These are phyloP conservation scores for Potamilus streckersoni DNA, from an alignment of 1,140 invertebrate genomes.

Conservation along the genomic window DNA sequence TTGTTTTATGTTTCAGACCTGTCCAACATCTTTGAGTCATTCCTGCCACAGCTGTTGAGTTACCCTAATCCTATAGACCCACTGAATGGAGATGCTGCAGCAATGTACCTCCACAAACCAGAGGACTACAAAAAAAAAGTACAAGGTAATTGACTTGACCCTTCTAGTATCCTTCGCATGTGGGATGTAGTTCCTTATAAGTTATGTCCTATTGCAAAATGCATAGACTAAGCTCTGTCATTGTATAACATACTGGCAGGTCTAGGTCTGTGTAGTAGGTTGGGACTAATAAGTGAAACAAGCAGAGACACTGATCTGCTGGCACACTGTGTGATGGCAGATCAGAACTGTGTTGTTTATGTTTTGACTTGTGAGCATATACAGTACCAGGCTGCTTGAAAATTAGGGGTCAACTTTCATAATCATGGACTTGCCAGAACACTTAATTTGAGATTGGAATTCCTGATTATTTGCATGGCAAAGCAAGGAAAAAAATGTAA, in stretches of 20 bases:
- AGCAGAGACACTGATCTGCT: no score
- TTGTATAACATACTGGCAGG: no score
- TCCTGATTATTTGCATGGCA: no score
- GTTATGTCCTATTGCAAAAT: no score
- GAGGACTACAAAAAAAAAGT: conserved; percentile 99
- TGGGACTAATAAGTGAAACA: no score
- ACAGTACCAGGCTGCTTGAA: neutral
- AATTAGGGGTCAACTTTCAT: no score
- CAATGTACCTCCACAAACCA: conserved; percentile 99
- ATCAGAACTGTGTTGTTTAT: no score
- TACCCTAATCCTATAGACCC: conserved; percentile 99
- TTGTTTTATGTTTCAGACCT: conserved; percentile 78
- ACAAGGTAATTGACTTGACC: conserved; percentile 63
- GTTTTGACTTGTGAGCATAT: neutral
- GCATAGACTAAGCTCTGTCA: no score
- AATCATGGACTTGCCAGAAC: neutral
- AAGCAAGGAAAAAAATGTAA: no score
- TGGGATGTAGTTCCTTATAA: no score
- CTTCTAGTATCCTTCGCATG: neutral
- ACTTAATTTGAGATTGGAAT: neutral
- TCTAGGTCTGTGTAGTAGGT: no score
- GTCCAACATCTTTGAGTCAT: conserved; percentile 99
- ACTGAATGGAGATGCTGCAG: conserved; percentile 98
- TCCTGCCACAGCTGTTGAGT: conserved; percentile 97
- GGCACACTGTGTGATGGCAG: no score